Conservation (phyloP, 1,140 invertebrate genomes). For the Drosophila truncata region DNA sequence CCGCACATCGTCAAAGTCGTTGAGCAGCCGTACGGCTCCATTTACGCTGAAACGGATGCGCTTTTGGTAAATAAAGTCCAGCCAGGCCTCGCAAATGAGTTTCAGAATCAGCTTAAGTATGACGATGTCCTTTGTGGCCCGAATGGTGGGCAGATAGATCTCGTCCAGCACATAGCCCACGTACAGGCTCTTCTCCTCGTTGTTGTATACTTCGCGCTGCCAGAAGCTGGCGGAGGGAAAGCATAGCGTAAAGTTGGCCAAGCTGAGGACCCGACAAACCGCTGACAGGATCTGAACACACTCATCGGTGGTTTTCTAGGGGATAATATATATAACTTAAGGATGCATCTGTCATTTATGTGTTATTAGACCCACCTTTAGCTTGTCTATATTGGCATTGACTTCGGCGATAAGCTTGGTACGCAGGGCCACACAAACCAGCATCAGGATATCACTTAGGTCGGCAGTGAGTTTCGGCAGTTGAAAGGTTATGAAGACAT, state of each 20-base stretch:
- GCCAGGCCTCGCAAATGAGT: slow-evolving; percentile 93
- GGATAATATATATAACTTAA: neutral
- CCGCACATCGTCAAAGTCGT: slow-evolving; percentile 91
- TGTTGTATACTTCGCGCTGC: slow-evolving; percentile 82
- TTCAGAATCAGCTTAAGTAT: slow-evolving; percentile 91
- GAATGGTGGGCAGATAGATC: slow-evolving; percentile 90
- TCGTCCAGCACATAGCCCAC: slow-evolving; percentile 86
- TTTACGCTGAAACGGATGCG: slow-evolving; percentile 89
- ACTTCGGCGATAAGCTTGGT: slow-evolving; percentile 92
- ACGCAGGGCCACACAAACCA: slow-evolving; percentile 91
- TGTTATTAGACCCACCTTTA: slow-evolving; percentile 87
- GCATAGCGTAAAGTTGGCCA: slow-evolving; percentile 91
- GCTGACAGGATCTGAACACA: slow-evolving; percentile 89
- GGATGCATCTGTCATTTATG: neutral
- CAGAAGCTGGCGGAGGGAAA: slow-evolving; percentile 90
- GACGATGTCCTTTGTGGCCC: slow-evolving; percentile 89
- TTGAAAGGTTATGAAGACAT: slow-evolving; percentile 88
- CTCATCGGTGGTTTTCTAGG: slow-evolving; percentile 88
- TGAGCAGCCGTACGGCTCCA: slow-evolving; percentile 88
- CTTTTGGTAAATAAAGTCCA: slow-evolving; percentile 93
- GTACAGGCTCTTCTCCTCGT: slow-evolving; percentile 78
- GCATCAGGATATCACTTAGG: slow-evolving; percentile 86
- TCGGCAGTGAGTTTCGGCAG: slow-evolving; percentile 87
- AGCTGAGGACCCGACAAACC: slow-evolving; percentile 90
- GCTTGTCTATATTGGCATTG: slow-evolving; percentile 89